Evolutionary conservation across 2,888 invertebrate genomes (phyloP), one percentile per base, ranked within the genome.

Genomic region (Eudemis profundana): DNA sequence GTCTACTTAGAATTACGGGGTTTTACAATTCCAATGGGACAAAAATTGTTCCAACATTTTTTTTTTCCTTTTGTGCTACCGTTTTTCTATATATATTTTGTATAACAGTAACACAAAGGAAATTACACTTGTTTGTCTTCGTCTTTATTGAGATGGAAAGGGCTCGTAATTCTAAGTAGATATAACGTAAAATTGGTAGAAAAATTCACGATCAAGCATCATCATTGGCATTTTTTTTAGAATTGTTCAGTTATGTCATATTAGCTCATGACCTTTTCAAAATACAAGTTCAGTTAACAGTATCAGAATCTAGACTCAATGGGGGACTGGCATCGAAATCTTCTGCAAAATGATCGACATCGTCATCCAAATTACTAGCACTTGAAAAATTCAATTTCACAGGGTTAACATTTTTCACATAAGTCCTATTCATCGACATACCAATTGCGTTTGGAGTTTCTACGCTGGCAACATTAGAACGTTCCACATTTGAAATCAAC

Each of bases 261-360:
- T 8, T 10, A 33, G 33, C n/a, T n/a, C n/a, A n/a, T n/a, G n/a
- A n/a, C n/a, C n/a, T 33, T 8, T 8, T 33, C 7, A 33, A 33
- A 33, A 8, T 36, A 23, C 42, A 29, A 49, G n/a, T n/a, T 29
- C 15, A 36, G 23, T 23, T 23, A 40, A 49, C 21, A 50, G 42
- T 49, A 49, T 65, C 57, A 68, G 77, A 89, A 69, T 90, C 90
- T 69, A 91, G 82, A 63, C 91, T 91, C 21, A 91, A 79, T 40
- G 91, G 91, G 36, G 88, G 90, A 78, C 91, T 92, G 3, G 74
- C 77, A 47, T 90, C 90, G 71, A 90, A 89, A 3, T 90, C 88
- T 59, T 88, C 91, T 19, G 80, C 86, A 71, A 90, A 90, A 59
- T 85, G 81, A 74, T 90, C 88, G 4, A 73, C 66, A 38, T 69